Evolutionary conservation across 2,797 vertebrate genomes (phyloP), one percentile per base, ranked within the genome.

Genomic region (Champsocephalus gunnari): DNA sequence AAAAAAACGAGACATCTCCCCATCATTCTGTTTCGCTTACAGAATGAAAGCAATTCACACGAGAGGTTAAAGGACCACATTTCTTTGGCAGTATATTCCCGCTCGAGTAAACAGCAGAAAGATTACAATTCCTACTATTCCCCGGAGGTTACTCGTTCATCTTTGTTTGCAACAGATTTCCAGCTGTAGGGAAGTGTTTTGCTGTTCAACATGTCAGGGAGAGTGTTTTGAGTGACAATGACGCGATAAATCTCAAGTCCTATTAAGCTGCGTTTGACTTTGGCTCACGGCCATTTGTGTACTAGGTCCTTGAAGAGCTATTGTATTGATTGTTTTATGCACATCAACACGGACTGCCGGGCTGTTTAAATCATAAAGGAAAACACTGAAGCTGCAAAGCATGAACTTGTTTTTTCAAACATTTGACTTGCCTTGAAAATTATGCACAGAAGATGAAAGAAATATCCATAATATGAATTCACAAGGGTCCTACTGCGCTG

Each of bases 51-150:
- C 71, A 66, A 80, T 72, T 83, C 77, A 59, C 82, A 81, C 32
- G 53, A 88, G 78, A 60, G 70, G 80, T 77, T 89, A 86, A 75
- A 88, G 72, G 80, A 77, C 47, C 75, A 75, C 59, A 86, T 89
- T 64, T 81, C 48, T 75, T 73, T 79, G 75, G 66, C 60, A 75
- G 71, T 14, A 73, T 77, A 73, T 77, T 65, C 67, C 61, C 73
- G 59, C 75, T 73, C 54, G 67, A 73, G 84, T 87, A 89, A 92
- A 93, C 81, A 87, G 81, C n/a, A 9, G 57, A 75, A 85, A 80
- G 75, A 91, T 88, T 73, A 72, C 66, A 69, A 79, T 77, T 77
- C 55, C 4, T 44, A 2, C 32, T 54, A 10, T 76, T 86, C 85
- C 78, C 79, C 3, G 2, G 53, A 59, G 83, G 60, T 57, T 57